Evolutionary conservation across 2,888 invertebrate genomes (phyloP).

Genomic region (Autographa gamma): DNA sequence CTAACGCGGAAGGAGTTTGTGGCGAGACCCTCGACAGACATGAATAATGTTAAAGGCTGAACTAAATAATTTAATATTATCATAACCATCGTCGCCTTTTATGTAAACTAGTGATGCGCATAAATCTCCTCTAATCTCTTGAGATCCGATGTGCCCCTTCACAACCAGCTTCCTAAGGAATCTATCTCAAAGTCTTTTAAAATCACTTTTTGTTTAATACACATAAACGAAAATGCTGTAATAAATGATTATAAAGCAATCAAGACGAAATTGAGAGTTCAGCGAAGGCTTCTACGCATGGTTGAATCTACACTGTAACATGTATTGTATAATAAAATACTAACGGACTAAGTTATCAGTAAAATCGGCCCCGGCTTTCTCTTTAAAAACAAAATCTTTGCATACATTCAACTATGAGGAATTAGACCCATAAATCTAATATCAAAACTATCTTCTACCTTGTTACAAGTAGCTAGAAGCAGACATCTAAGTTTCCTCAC

Average conservation of each 20-base stretch:
- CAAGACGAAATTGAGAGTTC: too few relatives aligned
- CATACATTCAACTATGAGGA: too few relatives aligned
- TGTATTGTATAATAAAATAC: too few relatives aligned
- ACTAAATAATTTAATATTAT: not conserved
- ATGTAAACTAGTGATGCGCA: not conserved
- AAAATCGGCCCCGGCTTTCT: too few relatives aligned
- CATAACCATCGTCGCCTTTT: not conserved
- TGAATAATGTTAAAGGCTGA: not conserved
- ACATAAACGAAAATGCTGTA: too few relatives aligned
- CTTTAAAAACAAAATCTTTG: too few relatives aligned
- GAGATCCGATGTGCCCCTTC: too few relatives aligned
- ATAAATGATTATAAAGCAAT: too few relatives aligned
- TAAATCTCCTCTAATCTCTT: not conserved
- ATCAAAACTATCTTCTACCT: not conserved
- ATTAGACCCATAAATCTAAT: not conserved
- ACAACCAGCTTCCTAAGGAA: too few relatives aligned
- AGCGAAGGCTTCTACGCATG: too few relatives aligned
- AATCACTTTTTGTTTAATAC: not conserved
- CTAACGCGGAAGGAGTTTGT: conserved; percentile 22
- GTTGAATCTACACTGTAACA: too few relatives aligned
- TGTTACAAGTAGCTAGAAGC: not conserved
- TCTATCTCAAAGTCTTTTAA: not conserved
- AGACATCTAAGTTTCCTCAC: not conserved
- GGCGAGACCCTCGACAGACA: not conserved
- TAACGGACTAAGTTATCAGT: too few relatives aligned